A percentile compares a stretch with the other conserved stretches of the same genome.
These are phyloP conservation scores for Emydocephalus ijimae DNA, from an alignment of 2,113 vertebrate species.

Conservation along the genomic window DNA sequence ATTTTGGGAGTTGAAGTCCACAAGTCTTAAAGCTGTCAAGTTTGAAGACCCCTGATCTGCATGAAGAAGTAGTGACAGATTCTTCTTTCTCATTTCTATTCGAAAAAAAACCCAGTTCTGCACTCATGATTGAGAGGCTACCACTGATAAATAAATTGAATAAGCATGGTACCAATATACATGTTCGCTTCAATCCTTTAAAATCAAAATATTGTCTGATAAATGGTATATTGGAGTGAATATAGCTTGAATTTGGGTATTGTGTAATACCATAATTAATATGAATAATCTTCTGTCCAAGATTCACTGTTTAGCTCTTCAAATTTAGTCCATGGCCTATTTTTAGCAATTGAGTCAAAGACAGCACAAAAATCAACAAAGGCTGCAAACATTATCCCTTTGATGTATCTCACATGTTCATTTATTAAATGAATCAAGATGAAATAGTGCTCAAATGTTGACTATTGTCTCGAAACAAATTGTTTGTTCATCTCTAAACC, in stretches of 20 bases:
- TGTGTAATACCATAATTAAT: not conserved
- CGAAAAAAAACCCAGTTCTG: not conserved
- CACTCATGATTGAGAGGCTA: not conserved
- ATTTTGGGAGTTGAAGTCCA: too few species aligned
- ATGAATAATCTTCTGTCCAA: not conserved
- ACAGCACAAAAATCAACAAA: not conserved
- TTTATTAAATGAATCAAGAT: not conserved
- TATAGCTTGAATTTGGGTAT: not conserved
- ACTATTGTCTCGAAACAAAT: not conserved
- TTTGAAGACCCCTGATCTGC: not conserved
- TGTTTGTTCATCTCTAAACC: not conserved
- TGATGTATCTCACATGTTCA: not conserved
- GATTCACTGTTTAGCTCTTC: not conserved
- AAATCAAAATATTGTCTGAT: not conserved
- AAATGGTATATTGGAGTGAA: not conserved
- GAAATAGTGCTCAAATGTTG: not conserved
- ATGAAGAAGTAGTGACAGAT: not conserved
- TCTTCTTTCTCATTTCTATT: not conserved
- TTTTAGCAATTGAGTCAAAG: not conserved
- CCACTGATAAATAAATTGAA: not conserved
- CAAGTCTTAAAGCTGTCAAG: too few species aligned
- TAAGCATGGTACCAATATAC: not conserved
- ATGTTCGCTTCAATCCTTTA: not conserved
- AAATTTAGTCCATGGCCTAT: not conserved
- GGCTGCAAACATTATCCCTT: not conserved